phyloP scores from a whole-genome alignment of 2,888 invertebrate genomes.

The Leptogaster cylindrica region DNA sequence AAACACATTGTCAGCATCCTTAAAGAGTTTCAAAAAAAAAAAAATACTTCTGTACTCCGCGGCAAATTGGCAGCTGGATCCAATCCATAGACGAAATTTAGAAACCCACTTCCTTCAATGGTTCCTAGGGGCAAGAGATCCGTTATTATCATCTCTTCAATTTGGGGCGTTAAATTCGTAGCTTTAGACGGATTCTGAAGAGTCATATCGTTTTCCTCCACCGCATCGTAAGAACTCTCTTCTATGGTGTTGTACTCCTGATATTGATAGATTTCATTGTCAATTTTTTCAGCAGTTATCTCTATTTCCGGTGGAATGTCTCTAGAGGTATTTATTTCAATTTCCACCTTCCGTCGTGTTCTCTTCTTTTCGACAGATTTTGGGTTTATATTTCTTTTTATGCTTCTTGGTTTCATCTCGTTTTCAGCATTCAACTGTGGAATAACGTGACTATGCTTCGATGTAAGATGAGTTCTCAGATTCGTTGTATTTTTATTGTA shows the following conservation, averaged over 20 bases:
- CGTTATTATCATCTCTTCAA: constrained; percentile 51
- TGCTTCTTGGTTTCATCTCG: not conserved
- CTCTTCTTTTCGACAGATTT: not conserved
- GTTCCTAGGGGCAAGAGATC: constrained; percentile 50
- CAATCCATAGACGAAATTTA: constrained; percentile 44
- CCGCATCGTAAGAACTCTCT: constrained; percentile 5
- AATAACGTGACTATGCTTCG: constrained; percentile 8
- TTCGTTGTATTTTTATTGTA: constrained; percentile 48
- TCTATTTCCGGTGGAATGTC: not conserved
- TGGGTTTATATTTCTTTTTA: not conserved
- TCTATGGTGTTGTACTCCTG: constrained; percentile 7
- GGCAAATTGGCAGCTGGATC: constrained; percentile 21
- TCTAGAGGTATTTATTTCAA: not conserved
- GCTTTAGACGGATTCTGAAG: not conserved
- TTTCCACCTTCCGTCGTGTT: constrained; percentile 4
- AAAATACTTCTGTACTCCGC: constrained; percentile 43
- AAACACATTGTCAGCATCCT: too few species aligned
- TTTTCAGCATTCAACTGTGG: constrained; percentile 1
- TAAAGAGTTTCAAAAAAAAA: too few species aligned
- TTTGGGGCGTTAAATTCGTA: constrained; percentile 40
- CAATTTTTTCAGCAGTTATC: not conserved
- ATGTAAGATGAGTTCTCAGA: constrained; percentile 55
- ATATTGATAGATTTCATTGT: not conserved
- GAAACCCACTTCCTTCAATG: constrained; percentile 50
- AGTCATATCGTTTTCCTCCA: constrained; percentile 1